These are phyloP conservation scores for Girardinus metallicus DNA, from an alignment of 2,797 vertebrate species.

Conservation along the genomic window DNA sequence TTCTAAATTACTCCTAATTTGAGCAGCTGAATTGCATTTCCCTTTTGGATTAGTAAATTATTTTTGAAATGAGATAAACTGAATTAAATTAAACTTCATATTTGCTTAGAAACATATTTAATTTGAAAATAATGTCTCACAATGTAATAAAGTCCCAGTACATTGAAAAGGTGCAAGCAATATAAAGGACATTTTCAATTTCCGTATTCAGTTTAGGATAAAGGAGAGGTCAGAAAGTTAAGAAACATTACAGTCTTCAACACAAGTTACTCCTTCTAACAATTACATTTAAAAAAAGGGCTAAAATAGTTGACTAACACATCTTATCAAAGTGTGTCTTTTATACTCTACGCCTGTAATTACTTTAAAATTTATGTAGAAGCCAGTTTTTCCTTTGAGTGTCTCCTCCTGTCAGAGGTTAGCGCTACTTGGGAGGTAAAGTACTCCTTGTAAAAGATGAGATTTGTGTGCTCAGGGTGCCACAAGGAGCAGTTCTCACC, in stretches of 20 bases:
- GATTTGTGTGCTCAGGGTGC: not conserved
- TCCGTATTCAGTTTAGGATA: not conserved
- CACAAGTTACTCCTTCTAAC: not conserved
- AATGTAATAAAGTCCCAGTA: not conserved
- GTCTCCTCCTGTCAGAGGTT: not conserved
- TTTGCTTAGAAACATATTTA: not conserved
- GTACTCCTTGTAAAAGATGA: constrained; percentile 8
- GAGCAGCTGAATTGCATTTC: not conserved
- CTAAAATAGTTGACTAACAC: not conserved
- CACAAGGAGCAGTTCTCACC: constrained; percentile 1
- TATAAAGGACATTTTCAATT: not conserved
- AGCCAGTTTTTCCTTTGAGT: constrained; percentile 5
- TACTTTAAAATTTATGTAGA: not conserved
- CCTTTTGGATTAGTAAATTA: not conserved
- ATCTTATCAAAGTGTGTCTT: not conserved
- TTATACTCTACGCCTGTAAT: not conserved
- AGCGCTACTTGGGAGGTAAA: constrained; percentile 10
- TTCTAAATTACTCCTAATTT: not conserved
- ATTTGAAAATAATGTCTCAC: not conserved
- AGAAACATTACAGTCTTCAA: not conserved
- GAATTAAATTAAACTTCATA: not conserved
- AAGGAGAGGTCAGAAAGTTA: constrained; percentile 4
- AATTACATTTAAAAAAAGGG: not conserved
- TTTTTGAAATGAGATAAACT: not conserved
- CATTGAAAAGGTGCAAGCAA: not conserved